phyloP scores from a whole-genome alignment of 2,797 vertebrate species.

The Pangasius sanitwongsei region DNA sequence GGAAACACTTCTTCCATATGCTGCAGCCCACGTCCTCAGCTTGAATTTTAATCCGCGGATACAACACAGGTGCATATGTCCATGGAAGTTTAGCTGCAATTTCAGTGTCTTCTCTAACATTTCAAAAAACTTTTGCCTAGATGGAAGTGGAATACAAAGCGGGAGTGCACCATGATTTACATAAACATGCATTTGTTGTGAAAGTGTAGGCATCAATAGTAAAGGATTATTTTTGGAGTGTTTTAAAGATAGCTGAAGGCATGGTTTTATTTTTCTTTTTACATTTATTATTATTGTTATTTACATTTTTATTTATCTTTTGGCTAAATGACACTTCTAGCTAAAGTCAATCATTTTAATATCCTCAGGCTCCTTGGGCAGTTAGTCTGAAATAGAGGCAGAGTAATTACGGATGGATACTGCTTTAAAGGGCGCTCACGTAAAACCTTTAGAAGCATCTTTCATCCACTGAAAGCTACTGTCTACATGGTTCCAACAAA shows the following conservation, averaged over 20 bases:
- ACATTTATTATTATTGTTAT: background rate
- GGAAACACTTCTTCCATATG: constrained; percentile 20
- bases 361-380: constrained; percentile 6
- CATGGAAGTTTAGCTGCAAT: background rate
- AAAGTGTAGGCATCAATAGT: background rate
- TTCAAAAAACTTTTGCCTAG: background rate
- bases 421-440: background rate
- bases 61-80: background rate
- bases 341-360: constrained; percentile 21
- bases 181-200: background rate
- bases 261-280: background rate
- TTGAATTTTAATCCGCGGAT: constrained; percentile 3
- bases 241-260: constrained; percentile 3
- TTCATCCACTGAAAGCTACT: background rate
- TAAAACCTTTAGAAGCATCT: constrained; percentile 7
- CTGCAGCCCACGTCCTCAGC: constrained; percentile 9
- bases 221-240: background rate
- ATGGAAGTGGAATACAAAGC: background rate
- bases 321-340: background rate
- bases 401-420: constrained; percentile 21
- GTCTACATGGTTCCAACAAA: background rate
- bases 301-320: background rate
- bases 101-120: background rate
- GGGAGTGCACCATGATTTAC: background rate
- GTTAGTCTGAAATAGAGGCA: background rate